Evolutionary conservation across 2,797 vertebrate species (phyloP).

Genomic region (Poecile montanus): DNA sequence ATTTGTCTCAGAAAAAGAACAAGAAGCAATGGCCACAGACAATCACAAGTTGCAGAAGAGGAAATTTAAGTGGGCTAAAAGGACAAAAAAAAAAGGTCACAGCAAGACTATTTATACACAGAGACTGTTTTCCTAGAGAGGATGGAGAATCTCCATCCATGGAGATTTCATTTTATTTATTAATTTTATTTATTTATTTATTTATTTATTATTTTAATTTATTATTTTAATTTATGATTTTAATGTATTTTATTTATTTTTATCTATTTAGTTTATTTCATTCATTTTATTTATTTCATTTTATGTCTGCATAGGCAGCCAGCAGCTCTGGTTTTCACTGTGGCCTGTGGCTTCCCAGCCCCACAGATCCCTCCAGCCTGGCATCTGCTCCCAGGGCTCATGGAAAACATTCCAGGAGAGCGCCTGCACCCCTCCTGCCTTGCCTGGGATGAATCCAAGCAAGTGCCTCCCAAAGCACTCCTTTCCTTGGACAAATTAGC

Average conservation of each 20-base stretch:
- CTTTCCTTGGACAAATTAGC: not conserved
- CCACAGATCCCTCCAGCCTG: not conserved
- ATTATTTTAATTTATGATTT: too few relatives aligned
- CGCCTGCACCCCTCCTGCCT: not conserved
- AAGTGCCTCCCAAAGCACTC: not conserved
- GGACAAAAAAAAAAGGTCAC: not conserved
- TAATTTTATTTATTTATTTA: too few relatives aligned
- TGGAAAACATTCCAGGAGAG: not conserved
- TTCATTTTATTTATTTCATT: too few relatives aligned
- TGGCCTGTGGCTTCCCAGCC: not conserved
- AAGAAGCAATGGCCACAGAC: not conserved
- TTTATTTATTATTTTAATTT: too few relatives aligned
- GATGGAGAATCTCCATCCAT: not conserved
- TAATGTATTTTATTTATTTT: too few relatives aligned
- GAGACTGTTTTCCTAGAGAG: not conserved
- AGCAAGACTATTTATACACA: not conserved
- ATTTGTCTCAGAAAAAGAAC: not conserved
- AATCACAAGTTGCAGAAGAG: not conserved
- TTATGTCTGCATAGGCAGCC: not conserved
- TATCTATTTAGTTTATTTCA: too few relatives aligned
- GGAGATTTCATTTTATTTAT: not conserved
- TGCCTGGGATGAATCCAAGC: not conserved
- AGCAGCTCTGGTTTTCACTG: not conserved
- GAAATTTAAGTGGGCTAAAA: not conserved
- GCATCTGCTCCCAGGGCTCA: not conserved